Percentiles rank a stretch among this genome's conserved stretches.
These are phyloP conservation scores for Luehdorfia chinensis DNA, from an alignment of 1,140 invertebrate species.

Conservation along the genomic window DNA sequence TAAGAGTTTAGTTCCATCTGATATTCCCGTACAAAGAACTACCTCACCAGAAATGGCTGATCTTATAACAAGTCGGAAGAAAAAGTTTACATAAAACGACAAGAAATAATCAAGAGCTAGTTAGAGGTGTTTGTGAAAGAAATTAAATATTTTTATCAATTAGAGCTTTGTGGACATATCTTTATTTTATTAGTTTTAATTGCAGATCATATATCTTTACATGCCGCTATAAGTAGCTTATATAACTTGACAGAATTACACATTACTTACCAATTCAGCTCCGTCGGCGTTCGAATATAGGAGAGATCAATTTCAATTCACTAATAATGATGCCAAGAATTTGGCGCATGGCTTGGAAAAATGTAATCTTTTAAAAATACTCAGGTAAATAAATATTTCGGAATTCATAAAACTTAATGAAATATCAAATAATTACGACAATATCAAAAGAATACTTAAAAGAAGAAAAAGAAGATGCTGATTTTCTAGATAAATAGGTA, in stretches of 20 bases:
- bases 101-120: slow-evolving; percentile 33
- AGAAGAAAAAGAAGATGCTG: too few relatives aligned
- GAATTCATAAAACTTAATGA: too few relatives aligned
- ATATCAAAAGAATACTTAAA: too few relatives aligned
- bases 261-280: slow-evolving; percentile 58
- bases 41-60: slow-evolving; percentile 65
- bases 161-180: not conserved
- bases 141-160: not conserved
- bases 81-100: slow-evolving; percentile 34
- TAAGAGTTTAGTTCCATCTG: slow-evolving; percentile 56
- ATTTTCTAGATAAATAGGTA: too few relatives aligned
- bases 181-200: slow-evolving; percentile 18
- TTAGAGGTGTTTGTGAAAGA: slow-evolving; percentile 38
- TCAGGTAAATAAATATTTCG: slow-evolving; percentile 53
- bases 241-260: slow-evolving; percentile 69
- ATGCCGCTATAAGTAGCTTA: slow-evolving; percentile 66
- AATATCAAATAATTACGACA: too few relatives aligned
- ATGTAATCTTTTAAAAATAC: slow-evolving; percentile 46
- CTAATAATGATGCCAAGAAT: slow-evolving; percentile 69
- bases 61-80: slow-evolving; percentile 49
- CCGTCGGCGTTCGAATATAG: slow-evolving; percentile 60
- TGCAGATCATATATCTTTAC: slow-evolving; percentile 73
- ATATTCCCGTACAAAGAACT: slow-evolving; percentile 58
- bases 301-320: slow-evolving; percentile 69
- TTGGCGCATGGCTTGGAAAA: slow-evolving; percentile 69